Percentiles rank a stretch among this genome's conserved stretches.
These are phyloP conservation scores for Noctilio leporinus DNA, from an alignment of 2,113 vertebrate genomes.

Conservation along the genomic window DNA sequence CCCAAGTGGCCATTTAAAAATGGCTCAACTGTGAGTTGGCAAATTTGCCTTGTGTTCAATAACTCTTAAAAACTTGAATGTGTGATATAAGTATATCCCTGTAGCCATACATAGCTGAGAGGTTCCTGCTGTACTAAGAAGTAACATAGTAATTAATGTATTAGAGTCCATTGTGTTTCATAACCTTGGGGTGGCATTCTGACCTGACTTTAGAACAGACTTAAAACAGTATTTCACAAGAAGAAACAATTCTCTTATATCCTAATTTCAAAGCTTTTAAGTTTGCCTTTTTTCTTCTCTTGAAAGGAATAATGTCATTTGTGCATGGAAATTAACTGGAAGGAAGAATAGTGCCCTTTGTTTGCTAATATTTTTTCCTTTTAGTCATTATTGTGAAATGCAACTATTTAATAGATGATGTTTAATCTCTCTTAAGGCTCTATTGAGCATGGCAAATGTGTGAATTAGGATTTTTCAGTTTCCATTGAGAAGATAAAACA, in stretches of 20 bases:
- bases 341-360: not conserved
- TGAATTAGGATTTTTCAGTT: not conserved
- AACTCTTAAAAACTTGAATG: not conserved
- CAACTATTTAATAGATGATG: not conserved
- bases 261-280: conserved; percentile 59
- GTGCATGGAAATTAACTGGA: not conserved
- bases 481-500: conserved; percentile 55
- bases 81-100: not conserved
- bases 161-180: not conserved
- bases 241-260: conserved; percentile 16
- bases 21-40: not conserved
- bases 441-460: conserved; percentile 43
- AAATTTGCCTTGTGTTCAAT: not conserved
- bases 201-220: not conserved
- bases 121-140: not conserved
- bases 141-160: fast-evolving
- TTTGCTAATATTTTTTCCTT: conserved; percentile 28
- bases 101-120: not conserved
- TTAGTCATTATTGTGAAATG: conserved; percentile 45
- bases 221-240: conserved; percentile 41
- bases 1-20: not conserved
- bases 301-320: not conserved
- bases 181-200: not conserved
- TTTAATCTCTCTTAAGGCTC: conserved; percentile 31
- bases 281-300: conserved; percentile 2